phyloP scores from a whole-genome alignment of 2,888 invertebrate species.

The Xanthia togata region DNA sequence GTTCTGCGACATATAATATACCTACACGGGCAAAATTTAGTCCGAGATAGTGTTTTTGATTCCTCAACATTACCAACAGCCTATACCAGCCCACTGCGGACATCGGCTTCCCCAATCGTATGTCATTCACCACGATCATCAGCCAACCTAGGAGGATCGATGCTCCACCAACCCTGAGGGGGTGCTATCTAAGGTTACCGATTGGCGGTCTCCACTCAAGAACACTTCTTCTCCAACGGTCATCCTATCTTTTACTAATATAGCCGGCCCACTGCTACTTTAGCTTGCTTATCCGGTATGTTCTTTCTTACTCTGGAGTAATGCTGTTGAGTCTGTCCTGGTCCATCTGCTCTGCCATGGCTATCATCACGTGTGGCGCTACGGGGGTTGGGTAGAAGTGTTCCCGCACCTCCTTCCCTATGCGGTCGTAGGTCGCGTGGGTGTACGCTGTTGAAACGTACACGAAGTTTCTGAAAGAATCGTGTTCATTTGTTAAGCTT shows the following conservation, averaged over 20 bases:
- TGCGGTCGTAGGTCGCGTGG: constrained; percentile 79
- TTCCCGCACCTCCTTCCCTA: constrained; percentile 58
- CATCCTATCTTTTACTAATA: neutral
- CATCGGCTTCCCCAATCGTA: neutral
- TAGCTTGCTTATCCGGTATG: neutral
- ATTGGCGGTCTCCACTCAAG: neutral
- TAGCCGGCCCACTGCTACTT: neutral
- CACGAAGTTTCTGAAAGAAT: constrained; percentile 55
- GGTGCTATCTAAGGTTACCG: neutral
- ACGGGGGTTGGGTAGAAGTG: constrained; percentile 65
- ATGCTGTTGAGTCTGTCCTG: constrained; percentile 54
- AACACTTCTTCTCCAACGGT: neutral
- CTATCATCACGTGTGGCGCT: constrained; percentile 63
- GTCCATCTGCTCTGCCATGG: constrained; percentile 65
- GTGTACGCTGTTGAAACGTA: constrained; percentile 77
- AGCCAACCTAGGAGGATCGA: neutral
- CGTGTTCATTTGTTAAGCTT: neutral
- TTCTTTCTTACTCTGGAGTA: constrained; percentile 55
- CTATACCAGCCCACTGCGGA: neutral
- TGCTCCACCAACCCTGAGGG: neutral
- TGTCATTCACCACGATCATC: neutral
- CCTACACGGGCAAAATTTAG: neutral
- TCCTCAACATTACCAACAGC: neutral
- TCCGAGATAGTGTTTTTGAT: neutral
- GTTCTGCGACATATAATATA: too few relatives aligned